phyloP scores from a whole-genome alignment of 2,888 invertebrate genomes.

The Cremastinae sp. region DNA sequence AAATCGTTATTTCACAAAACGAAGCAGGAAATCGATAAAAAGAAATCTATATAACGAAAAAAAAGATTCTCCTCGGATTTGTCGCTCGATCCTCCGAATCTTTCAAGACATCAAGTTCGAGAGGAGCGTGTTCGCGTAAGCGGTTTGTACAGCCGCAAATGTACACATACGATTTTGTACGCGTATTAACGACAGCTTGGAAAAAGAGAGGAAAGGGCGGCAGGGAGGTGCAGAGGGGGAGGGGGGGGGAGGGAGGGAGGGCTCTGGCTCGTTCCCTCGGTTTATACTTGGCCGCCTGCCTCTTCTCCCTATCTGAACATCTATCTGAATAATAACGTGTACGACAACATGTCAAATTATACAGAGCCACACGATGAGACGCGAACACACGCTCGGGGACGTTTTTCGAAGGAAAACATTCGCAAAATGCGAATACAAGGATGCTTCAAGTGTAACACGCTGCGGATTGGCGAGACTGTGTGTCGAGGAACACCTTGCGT shows the following conservation, averaged over 20 bases:
- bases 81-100: conserved; percentile 18
- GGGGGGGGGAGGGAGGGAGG: conserved; percentile 57
- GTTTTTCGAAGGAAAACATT: conserved; percentile 59
- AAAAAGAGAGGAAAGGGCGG: conserved; percentile 29
- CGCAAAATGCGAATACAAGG: conserved; percentile 29
- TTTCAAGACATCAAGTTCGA: conserved; percentile 65
- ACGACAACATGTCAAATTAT: conserved; percentile 80
- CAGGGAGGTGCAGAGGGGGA: conserved; percentile 38
- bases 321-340: conserved; percentile 80
- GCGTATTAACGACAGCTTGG: conserved; percentile 22
- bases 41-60: background rate
- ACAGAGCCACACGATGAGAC: conserved; percentile 73
- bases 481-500: conserved; percentile 52
- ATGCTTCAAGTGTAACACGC: conserved; percentile 12
- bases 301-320: conserved; percentile 76
- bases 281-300: conserved; percentile 58
- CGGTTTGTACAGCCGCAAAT: conserved; percentile 38
- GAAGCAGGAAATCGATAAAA: too few species aligned
- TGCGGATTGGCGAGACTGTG: conserved; percentile 38
- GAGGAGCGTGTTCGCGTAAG: conserved; percentile 50
- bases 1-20: too few species aligned
- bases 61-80: background rate
- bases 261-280: conserved; percentile 48
- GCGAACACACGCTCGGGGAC: conserved; percentile 62
- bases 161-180: conserved; percentile 32